These are phyloP conservation scores for Oostethus manadensis DNA, from an alignment of 2,113 vertebrate genomes.

Conservation along the genomic window DNA sequence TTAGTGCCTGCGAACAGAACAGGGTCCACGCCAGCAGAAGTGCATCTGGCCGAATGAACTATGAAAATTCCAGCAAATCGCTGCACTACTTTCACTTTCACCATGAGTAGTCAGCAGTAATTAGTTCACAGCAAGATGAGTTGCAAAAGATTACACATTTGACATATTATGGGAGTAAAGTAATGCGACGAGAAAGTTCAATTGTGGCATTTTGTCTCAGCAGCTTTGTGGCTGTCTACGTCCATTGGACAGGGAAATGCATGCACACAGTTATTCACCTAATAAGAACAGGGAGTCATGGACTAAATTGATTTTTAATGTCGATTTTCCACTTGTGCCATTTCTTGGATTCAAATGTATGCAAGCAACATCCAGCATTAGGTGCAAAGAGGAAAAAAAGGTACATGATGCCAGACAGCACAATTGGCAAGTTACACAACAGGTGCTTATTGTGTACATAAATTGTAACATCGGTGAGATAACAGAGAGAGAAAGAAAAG, in stretches of 20 bases:
- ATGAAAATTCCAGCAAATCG: no score
- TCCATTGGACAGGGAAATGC: no score
- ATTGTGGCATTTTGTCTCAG: neutral
- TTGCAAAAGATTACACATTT: no score
- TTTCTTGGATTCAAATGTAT: slow-evolving; percentile 47
- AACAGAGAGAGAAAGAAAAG: slow-evolving; percentile 27
- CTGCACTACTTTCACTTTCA: slow-evolving; percentile 40
- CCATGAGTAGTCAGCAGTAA: neutral
- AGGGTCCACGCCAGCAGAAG: neutral
- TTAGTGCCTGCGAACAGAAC: no score
- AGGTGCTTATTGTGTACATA: no score
- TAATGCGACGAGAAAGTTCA: neutral
- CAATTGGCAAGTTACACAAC: neutral
- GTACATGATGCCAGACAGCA: slow-evolving; percentile 20
- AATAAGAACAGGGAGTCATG: slow-evolving; percentile 2
- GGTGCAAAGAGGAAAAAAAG: slow-evolving; percentile 15
- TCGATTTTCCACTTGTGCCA: slow-evolving; percentile 56
- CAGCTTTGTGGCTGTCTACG: neutral
- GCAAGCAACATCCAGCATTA: slow-evolving; percentile 51
- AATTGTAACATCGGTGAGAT: slow-evolving; percentile 2
- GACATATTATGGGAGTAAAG: neutral
- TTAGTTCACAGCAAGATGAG: neutral
- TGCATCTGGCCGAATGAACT: neutral
- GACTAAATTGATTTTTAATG: slow-evolving; percentile 56
- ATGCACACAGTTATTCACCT: neutral